Evolutionary conservation across 2,888 invertebrate genomes (phyloP), one percentile per base, ranked within the genome.

Genomic region (Epirrhoe alternata): DNA sequence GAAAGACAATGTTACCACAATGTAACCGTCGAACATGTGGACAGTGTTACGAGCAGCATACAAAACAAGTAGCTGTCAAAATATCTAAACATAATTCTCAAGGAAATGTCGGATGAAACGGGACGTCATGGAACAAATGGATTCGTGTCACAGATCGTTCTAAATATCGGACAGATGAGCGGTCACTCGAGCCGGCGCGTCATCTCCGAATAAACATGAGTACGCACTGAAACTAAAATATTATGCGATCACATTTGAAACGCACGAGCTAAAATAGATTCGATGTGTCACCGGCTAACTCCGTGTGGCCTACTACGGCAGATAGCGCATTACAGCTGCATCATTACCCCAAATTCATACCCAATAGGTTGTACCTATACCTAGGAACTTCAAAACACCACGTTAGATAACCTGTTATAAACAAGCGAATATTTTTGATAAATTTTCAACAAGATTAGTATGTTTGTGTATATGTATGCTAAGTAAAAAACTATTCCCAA

Each of bases 211-310:
- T 89, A 90, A 89, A 89, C 86, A 81, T 80, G 85, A 87, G 86
- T 89, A 88, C 88, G 84, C 82, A 88, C 86, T 87, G 87, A 87
- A 90, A 92, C 90, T 92, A 91, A 90, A 90, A 90, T 88, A 88
- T 85, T 85, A 85, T 87, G 86, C 86, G 88, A 90, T 90, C 86
- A 84, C 86, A 86, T 89, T 86, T 78, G 86, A 86, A 88, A 87
- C 87, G 86, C 85, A 84, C 78, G 71, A 80, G 80, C 85, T 70
- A 78, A 88, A 91, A 91, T 90, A 91, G 69, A 81, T 80, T 66
- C 64, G 65, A 76, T 87, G 87, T 90, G 88, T 90, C 89, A 89
- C 83, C 76, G 76, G 73, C 78, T 77, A 78, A 75, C 76, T 73
- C 68, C 66, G 71, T 76, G 78, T 74, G 76, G 69, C 78, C 75